These are phyloP conservation scores for Oncorhynchus tshawytscha DNA, from an alignment of 2,113 vertebrate genomes.

Conservation along the genomic window DNA sequence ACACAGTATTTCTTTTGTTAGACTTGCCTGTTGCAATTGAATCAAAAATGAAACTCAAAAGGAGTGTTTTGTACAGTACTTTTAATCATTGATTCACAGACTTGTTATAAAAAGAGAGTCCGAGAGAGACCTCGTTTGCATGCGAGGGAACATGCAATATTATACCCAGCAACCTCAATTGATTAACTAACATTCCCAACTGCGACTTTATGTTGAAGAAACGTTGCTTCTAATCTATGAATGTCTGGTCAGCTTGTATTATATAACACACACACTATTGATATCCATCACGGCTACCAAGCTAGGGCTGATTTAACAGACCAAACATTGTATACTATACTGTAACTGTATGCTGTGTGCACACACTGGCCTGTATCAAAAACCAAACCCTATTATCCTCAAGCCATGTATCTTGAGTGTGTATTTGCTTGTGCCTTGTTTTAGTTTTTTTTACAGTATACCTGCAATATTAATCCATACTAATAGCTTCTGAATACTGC, in stretches of 20 bases:
- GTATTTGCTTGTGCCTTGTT: conserved; percentile 41
- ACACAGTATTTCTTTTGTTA: conserved; percentile 5
- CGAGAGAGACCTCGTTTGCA: not conserved
- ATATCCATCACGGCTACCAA: not conserved
- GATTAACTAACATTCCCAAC: not conserved
- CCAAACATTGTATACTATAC: not conserved
- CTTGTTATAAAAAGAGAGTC: not conserved
- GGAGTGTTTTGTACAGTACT: conserved; percentile 3
- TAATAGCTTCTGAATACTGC: conserved; percentile 15
- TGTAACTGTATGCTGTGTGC: not conserved
- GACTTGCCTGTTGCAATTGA: not conserved
- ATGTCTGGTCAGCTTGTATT: not conserved
- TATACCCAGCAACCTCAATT: not conserved
- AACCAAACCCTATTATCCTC: not conserved
- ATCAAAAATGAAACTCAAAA: not conserved
- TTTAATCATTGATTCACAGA: not conserved
- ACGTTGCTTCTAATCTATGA: not conserved
- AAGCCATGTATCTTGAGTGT: not conserved
- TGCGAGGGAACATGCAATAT: not conserved
- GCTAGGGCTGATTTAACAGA: not conserved
- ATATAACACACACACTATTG: not conserved
- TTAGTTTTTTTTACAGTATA: not conserved
- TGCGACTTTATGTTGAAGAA: not conserved
- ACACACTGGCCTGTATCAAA: not conserved
- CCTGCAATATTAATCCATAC: conserved; percentile 19